These are phyloP conservation scores for Notothenia coriiceps DNA, from an alignment of 2,113 vertebrate species.

Conservation along the genomic window DNA sequence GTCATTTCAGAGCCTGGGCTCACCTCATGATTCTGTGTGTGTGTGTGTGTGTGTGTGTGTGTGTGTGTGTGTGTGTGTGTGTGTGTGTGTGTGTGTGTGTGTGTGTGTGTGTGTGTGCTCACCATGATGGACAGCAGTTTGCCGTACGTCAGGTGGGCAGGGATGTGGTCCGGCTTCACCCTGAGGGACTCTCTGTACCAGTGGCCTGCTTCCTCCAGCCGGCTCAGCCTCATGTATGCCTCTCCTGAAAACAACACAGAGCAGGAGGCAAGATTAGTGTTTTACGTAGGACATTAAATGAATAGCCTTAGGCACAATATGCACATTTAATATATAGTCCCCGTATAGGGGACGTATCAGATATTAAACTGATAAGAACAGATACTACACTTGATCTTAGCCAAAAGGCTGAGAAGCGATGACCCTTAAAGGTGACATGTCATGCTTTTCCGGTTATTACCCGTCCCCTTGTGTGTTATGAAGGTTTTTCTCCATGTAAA, in stretches of 20 bases:
- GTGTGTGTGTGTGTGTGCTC: slow-evolving; percentile 65
- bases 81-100: slow-evolving; percentile 2
- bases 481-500: too few relatives aligned
- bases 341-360: too few relatives aligned
- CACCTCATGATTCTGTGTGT: slow-evolving; percentile 6
- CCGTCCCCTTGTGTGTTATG: too few relatives aligned
- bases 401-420: too few relatives aligned
- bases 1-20: not conserved
- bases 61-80: slow-evolving; percentile 16
- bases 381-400: too few relatives aligned
- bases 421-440: too few relatives aligned
- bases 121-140: slow-evolving; percentile 94
- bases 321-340: too few relatives aligned
- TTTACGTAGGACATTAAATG: not conserved
- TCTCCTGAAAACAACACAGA: slow-evolving; percentile 85
- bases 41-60: slow-evolving; percentile 6
- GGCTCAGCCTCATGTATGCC: slow-evolving; percentile 94
- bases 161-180: slow-evolving; percentile 95
- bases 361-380: too few relatives aligned
- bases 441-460: too few relatives aligned
- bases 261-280: not conserved
- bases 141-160: slow-evolving; percentile 98
- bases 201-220: slow-evolving; percentile 89
- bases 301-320: too few relatives aligned
- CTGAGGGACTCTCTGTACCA: slow-evolving; percentile 95